Percentiles rank a stretch among this genome's conserved stretches.
phyloP scores from a whole-genome alignment of 2,797 vertebrate genomes.

The Chrysocyon brachyurus region DNA sequence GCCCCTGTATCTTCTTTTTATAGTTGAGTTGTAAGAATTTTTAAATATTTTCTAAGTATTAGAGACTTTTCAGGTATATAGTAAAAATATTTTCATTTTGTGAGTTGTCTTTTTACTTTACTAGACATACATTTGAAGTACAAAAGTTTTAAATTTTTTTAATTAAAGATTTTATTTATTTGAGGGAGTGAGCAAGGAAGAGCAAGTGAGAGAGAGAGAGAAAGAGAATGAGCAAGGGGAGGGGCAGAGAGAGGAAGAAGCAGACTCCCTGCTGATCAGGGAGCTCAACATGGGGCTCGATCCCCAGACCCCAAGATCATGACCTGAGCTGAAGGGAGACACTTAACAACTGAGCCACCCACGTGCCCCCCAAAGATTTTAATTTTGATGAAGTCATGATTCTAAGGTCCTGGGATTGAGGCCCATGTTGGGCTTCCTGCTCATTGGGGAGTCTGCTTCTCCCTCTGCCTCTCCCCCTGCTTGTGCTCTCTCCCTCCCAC shows the following conservation, averaged over 20 bases:
- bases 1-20: neutral
- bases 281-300: neutral
- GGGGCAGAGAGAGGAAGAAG: too few relatives aligned
- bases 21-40: neutral
- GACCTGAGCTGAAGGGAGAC: neutral
- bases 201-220: too few relatives aligned
- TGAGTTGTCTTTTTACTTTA: conserved; percentile 4
- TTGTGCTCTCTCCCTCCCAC: neutral
- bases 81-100: conserved; percentile 31
- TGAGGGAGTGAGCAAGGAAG: too few relatives aligned
- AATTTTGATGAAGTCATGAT: neutral
- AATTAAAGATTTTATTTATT: neutral
- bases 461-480: neutral
- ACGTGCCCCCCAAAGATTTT: too few relatives aligned
- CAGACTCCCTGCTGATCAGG: too few relatives aligned
- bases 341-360: too few relatives aligned
- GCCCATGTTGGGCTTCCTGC: neutral
- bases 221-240: too few relatives aligned
- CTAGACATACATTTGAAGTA: neutral
- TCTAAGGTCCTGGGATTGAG: neutral
- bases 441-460: neutral
- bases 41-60: neutral
- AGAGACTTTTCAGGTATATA: neutral
- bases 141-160: neutral
- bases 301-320: neutral